These are phyloP conservation scores for Hydrozoanthus gracilis DNA, from an alignment of 92 coral and sea anemone species.

Conservation along the genomic window DNA sequence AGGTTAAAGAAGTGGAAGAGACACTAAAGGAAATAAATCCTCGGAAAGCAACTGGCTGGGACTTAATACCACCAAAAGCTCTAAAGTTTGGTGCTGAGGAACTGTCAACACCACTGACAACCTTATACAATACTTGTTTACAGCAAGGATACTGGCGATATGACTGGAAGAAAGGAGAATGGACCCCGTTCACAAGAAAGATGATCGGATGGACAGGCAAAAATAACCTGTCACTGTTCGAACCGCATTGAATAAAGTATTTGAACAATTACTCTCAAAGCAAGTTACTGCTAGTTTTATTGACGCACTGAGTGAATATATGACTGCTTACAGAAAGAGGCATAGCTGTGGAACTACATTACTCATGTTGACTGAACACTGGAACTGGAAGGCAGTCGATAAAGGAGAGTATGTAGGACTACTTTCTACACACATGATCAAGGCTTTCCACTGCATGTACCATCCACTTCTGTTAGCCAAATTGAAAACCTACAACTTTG, in stretches of 20 bases:
- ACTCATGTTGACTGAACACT: neutral
- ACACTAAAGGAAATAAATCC: neutral
- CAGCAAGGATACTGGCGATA: too few species aligned
- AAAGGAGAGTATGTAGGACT: neutral
- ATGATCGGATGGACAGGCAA: too few species aligned
- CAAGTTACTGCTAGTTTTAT: neutral
- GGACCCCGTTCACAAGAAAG: too few species aligned
- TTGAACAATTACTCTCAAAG: neutral
- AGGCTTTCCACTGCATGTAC: neutral
- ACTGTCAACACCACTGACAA: too few species aligned
- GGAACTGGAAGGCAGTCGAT: neutral
- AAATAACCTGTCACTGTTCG: neutral
- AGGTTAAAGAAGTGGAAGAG: constrained; percentile 26
- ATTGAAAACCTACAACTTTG: neutral
- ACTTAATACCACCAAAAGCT: too few species aligned
- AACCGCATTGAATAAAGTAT: neutral
- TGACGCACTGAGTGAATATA: neutral
- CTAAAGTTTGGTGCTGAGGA: too few species aligned
- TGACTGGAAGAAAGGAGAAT: too few species aligned
- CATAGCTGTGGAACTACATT: neutral
- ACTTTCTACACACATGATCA: neutral
- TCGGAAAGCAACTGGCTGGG: too few species aligned
- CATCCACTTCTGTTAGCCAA: neutral
- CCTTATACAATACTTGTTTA: too few species aligned
- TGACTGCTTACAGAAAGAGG: neutral